Evolutionary conservation across 1,140 invertebrate genomes (phyloP), one percentile per base, ranked within the genome.

Genomic region (Drosophila repletoides): DNA sequence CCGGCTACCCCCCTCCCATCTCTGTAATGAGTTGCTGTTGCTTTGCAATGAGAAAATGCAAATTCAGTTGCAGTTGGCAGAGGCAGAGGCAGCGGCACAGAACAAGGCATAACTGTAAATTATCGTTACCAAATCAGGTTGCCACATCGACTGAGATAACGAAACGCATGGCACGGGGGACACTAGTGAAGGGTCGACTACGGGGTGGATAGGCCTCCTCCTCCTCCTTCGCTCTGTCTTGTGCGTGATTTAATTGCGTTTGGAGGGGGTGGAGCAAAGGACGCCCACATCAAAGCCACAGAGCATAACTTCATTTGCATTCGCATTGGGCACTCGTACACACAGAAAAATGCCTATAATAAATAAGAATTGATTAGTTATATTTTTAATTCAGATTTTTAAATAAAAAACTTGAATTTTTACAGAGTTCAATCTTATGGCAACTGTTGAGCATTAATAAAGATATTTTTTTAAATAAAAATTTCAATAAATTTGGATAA

Each of bases 61-160:
- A 77, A 77, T 79, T 52, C 31, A 12, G 56, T 53, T 48, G 24
- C 21, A 2, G 15, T 43, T 63, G 22, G 22, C 41, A 45, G 21
- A 28, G 41, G 12, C 12, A 7, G 28, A 36, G 38, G 51, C 53
- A 48, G 24, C 22, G 26, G 45, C 45, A 45, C 48, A 49, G 28
- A 33, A 22, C 22, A 49, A 46, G 41, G 48, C 55, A 77, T 73
- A 77, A 63, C 59, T 63, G 59, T 43, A 58, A 79, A 84, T 84
- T 84, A 84, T 75, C 80, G 69, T 72, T 79, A 49, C 46, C 66
- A 70, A 83, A 83, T 83, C 77, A 67, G 77, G 52, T 86, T 80
- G 70, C 70, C 65, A 55, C 60, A 71, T 71, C 65, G 65, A 40
- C 52, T 59, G 52, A 33, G 61, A 68, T 58, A 70, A 73, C 53